phyloP scores from a whole-genome alignment of 2,888 invertebrate species.

The Lottia gigantea region DNA sequence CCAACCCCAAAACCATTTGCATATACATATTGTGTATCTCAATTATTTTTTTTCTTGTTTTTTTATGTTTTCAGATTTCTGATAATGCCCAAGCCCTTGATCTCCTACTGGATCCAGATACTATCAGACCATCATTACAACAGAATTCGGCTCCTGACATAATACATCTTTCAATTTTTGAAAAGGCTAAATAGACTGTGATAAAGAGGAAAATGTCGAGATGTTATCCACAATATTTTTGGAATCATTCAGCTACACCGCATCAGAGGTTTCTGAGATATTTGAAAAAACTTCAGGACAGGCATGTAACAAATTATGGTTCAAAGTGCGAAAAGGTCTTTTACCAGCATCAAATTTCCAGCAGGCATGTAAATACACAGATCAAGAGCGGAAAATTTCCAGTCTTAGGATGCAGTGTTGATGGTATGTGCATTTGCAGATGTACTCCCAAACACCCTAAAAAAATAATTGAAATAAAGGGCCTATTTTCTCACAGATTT shows the following conservation, averaged over 20 bases:
- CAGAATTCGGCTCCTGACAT: too few relatives aligned
- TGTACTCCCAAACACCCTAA: conserved; percentile 13
- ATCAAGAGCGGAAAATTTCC: background rate
- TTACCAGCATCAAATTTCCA: background rate
- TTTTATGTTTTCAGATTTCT: background rate
- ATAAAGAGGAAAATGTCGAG: too few relatives aligned
- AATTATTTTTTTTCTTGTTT: background rate
- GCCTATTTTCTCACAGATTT: conserved; percentile 5
- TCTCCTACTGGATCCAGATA: background rate
- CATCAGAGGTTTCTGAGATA: background rate
- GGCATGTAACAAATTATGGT: background rate
- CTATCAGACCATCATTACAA: too few relatives aligned
- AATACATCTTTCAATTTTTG: too few relatives aligned
- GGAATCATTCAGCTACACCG: background rate
- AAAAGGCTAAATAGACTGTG: too few relatives aligned
- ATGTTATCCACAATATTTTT: too few relatives aligned
- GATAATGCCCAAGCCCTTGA: background rate
- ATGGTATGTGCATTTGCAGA: conserved; percentile 10
- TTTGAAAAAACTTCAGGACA: background rate
- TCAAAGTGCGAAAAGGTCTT: background rate
- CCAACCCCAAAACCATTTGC: too few relatives aligned
- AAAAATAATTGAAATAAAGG: conserved; percentile 19
- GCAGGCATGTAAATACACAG: background rate
- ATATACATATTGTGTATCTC: background rate
- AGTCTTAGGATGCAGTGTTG: conserved; percentile 14